Percentiles rank a stretch among this genome's conserved stretches.
phyloP scores from a whole-genome alignment of 2,888 invertebrate genomes.

The Cosmorhoe ocellata region DNA sequence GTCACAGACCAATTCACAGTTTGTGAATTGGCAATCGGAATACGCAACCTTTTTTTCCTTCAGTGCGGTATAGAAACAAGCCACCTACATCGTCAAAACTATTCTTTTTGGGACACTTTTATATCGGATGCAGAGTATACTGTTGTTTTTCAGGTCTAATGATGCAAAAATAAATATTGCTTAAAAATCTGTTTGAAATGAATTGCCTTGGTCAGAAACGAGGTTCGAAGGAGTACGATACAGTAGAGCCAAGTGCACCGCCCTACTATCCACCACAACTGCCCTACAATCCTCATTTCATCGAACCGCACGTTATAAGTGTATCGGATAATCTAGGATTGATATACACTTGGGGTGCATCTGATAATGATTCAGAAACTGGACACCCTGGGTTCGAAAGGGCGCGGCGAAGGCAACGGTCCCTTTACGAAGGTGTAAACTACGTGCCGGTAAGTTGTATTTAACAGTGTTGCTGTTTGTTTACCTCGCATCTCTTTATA shows the following conservation, averaged over 20 bases:
- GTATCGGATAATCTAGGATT: constrained; percentile 41
- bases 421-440: constrained; percentile 77
- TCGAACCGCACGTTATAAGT: constrained; percentile 42
- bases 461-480: constrained; percentile 39
- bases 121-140: not conserved
- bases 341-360: constrained; percentile 44
- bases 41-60: constrained; percentile 3
- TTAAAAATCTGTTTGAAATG: constrained; percentile 44
- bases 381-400: constrained; percentile 44
- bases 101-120: not conserved
- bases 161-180: not conserved
- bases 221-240: constrained; percentile 49
- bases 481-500: constrained; percentile 28
- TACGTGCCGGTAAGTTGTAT: constrained; percentile 69
- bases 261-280: constrained; percentile 63
- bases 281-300: constrained; percentile 70
- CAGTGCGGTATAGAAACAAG: constrained; percentile 6
- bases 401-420: constrained; percentile 59
- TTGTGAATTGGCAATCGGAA: constrained; percentile 11
- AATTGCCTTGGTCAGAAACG: constrained; percentile 64
- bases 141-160: constrained; percentile 12
- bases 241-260: constrained; percentile 56
- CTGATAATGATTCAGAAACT: constrained; percentile 32
- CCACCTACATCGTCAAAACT: not conserved
- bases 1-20: constrained; percentile 10